Percentiles rank a stretch among this genome's conserved stretches.
Conservation (phyloP, 2,797 vertebrate species). For the Loris lydekkerianus region DNA sequence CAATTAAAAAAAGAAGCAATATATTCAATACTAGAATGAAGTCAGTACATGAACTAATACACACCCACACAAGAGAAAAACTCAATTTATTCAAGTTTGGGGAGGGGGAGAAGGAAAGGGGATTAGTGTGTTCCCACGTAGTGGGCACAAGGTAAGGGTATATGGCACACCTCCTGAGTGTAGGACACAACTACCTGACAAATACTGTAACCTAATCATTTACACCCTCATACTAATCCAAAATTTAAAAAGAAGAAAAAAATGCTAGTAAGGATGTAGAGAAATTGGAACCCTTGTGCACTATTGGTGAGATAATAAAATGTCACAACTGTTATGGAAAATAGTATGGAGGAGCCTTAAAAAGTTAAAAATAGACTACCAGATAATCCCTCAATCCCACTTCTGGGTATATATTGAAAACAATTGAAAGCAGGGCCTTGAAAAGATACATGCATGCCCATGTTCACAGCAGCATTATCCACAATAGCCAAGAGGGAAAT, state of each 20-base stretch:
- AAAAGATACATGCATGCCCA: background rate
- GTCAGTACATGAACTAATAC: no score
- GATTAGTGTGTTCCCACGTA: no score
- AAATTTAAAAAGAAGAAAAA: background rate
- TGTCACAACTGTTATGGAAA: background rate
- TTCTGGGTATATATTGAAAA: background rate
- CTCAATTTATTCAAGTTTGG: no score
- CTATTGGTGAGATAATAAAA: background rate
- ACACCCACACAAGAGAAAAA: no score
- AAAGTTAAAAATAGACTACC: background rate
- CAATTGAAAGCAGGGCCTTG: background rate
- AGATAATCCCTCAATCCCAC: background rate
- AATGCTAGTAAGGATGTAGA: background rate
- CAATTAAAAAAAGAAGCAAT: background rate
- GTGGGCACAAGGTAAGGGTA: no score
- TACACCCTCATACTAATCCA: no score
- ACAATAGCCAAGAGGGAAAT: background rate
- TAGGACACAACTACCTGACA: no score
- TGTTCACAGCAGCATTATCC: background rate
- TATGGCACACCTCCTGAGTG: no score
- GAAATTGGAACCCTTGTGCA: background rate
- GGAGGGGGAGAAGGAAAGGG: no score
- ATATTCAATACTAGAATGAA: no score
- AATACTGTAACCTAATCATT: no score
- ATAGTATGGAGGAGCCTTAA: background rate